Evolutionary conservation across 2,113 vertebrate genomes (phyloP), one percentile per base, ranked within the genome.

Genomic region (Piaya cayana): DNA sequence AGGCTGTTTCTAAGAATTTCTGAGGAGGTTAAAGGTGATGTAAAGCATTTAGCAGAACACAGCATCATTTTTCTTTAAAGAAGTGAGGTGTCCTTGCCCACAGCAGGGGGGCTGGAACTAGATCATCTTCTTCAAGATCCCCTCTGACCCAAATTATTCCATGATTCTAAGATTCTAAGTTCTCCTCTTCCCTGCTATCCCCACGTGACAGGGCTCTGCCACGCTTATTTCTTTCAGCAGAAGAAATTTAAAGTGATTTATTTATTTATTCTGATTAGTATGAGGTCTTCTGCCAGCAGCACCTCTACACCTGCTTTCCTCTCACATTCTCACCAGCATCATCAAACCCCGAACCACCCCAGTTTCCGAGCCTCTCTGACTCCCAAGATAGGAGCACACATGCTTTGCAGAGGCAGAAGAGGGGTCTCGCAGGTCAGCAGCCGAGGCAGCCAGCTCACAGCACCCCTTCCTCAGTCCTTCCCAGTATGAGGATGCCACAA

Each of bases 311-410:
- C 15, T 15, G 0, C 84, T 56, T 63, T 36, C 25, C 43, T 70
- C 37, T 16, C 37, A 11, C 6, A 2, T n/a, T 72, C 18, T n/a
- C 26, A 82, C 26, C 34, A 71, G 25, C 30, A 53, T 16, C 29
- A 72, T 3, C 25, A 16, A 17, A 52, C 12, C 47, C 30, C 16
- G 47, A 63, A 17, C 15, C 20, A 19, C 18, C 2, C 34, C 37
- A 15, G 12, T 29, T 12, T 37, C 42, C 27, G 25, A 16, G 47
- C 37, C 23, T 58, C 25, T 72, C 50, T 14, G 36, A 12, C 27
- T 74, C 50, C 47, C 3, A 4, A 78, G 52, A 22, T 1, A 26
- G 36, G 11, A 45, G 52, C 29, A 3, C 43, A 20, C 0, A 1
- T 26, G 36, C 14, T 21, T 21, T 6, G 7, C 36, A 50, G 50